Base-by-base conservation (phyloP, 92 coral and sea anemone genomes). In the Epizoanthus scotinus region DNA sequence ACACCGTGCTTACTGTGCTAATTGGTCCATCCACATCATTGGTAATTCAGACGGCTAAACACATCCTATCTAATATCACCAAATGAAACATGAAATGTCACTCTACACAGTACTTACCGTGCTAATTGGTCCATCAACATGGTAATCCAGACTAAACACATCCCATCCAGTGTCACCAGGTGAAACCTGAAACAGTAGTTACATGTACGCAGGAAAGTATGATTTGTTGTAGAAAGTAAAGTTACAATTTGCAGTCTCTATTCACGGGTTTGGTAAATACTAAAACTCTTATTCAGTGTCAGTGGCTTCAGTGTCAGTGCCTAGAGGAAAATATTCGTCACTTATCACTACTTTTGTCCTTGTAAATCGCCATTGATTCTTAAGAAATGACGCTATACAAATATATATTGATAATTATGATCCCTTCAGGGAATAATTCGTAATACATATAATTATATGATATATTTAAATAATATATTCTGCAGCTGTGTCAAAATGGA, bases 41-140 rank as follows among this genome's bases (percentile, higher is more conserved):
- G 97, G 66, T 95, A 95, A 89, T 90, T 94, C 83, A 95, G 78
- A 82, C n/a, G n/a, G n/a, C 99, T 93, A 53, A 95, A 95, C 75
- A 95, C 99, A 87, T 95, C 99, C 99, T 98, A 95, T 14, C 99
- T 98, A 63, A 93, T 89, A 70, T 95, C 99, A 59, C 99, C 99
- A 15, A 94, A 94, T 9, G 99, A 95, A 14, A 95, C 99, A 98
- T 95, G 44, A 17, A 83, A n/a, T n/a, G n/a, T n/a, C n/a, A n/a
- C n/a, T n/a, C 42, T 3, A n/a, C 59, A 12, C 38, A 50, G 8
- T 57, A 87, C 98, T 91, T 79, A 95, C 99, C 27, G 99, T 95
- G 59, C 99, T 94, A 17, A 95, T 95, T 17, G 99, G 99, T 5
- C 99, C 99, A 73, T 93, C 99, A 50, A 95, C 99, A 66, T 95